Percentiles rank a stretch among this genome's conserved stretches.
These are phyloP conservation scores for Aldabrachelys gigantea DNA, from an alignment of 2,113 vertebrate genomes.

Conservation along the genomic window DNA sequence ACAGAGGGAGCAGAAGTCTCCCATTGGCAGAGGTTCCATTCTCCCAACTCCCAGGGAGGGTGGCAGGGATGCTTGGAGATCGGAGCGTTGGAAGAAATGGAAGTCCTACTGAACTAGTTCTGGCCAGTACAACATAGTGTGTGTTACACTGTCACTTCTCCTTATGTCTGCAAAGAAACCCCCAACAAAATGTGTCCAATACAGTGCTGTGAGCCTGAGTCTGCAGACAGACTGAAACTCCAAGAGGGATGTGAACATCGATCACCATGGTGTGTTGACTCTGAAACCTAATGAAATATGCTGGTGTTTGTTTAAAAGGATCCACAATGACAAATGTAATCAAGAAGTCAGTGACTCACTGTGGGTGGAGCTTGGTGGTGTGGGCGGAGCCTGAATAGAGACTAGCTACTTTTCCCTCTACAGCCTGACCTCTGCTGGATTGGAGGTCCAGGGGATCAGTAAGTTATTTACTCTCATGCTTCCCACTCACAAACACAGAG, in stretches of 20 bases:
- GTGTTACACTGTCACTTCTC: not conserved
- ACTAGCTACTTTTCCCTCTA: not conserved
- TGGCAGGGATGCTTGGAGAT: too few species aligned
- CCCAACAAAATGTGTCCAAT: not conserved
- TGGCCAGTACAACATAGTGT: not conserved
- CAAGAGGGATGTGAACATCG: not conserved
- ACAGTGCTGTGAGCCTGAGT: not conserved
- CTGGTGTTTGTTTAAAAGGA: too few species aligned
- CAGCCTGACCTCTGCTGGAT: not conserved
- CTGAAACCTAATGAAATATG: not conserved
- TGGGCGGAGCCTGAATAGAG: not conserved
- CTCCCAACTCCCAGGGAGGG: not conserved
- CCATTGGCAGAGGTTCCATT: not conserved
- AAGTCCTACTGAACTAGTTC: not conserved
- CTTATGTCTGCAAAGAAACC: not conserved
- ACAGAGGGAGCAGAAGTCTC: not conserved
- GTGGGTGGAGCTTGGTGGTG: not conserved
- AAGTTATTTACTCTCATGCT: too few species aligned
- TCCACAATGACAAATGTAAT: too few species aligned
- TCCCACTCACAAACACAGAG: not conserved
- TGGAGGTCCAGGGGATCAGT: not conserved
- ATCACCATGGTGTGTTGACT: not conserved
- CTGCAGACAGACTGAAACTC: not conserved
- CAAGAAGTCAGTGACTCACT: too few species aligned
- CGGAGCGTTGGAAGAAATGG: not conserved